Conservation (phyloP, 2,797 vertebrate genomes). For the Sciaenops ocellatus region DNA sequence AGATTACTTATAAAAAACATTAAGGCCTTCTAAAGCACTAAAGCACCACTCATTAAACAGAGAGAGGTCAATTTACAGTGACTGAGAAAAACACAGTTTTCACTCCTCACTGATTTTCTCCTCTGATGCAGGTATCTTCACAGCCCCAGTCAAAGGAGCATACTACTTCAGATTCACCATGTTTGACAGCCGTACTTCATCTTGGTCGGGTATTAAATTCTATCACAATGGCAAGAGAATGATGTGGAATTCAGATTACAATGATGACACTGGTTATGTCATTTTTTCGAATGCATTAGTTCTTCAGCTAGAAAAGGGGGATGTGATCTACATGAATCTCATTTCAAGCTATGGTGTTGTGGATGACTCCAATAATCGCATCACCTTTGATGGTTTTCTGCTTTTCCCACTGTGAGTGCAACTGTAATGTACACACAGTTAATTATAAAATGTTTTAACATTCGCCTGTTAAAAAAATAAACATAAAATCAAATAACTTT, state of each 20-base stretch:
- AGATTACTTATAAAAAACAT: not conserved
- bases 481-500: too few species aligned
- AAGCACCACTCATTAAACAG: not conserved
- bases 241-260: fast-evolving
- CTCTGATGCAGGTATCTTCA: constrained; percentile 42
- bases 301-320: constrained; percentile 32
- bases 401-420: constrained; percentile 18
- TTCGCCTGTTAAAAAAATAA: too few species aligned
- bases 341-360: fast-evolving
- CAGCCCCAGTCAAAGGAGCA: constrained; percentile 26
- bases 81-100: too few species aligned
- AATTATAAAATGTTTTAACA: not conserved
- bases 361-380: not conserved
- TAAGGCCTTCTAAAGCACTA: too few species aligned
- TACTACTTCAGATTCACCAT: constrained; percentile 20
- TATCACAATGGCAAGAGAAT: constrained; percentile 8
- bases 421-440: not conserved
- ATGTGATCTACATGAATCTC: constrained; percentile 16
- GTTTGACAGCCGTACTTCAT: fast-evolving
- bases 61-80: too few species aligned
- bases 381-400: constrained; percentile 38
- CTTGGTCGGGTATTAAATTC: fast-evolving
- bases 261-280: fast-evolving
- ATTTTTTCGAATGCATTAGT: constrained; percentile 9
- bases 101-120: not conserved